These are phyloP conservation scores for Leptogaster cylindrica DNA, from an alignment of 2,888 invertebrate species.

Conservation along the genomic window DNA sequence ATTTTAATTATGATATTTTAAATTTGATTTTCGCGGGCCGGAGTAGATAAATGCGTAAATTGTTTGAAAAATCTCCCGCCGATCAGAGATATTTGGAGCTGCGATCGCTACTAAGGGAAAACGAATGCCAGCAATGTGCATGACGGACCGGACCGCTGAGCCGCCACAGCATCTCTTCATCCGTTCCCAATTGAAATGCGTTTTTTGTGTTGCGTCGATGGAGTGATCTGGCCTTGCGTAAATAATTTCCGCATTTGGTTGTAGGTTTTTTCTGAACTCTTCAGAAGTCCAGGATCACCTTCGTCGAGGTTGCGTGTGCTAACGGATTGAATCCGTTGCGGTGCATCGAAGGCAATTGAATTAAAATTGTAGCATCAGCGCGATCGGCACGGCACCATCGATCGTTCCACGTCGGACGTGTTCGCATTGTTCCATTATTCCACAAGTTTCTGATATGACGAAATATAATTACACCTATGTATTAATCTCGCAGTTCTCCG, in stretches of 20 bases:
- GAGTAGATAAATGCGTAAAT: too few relatives aligned
- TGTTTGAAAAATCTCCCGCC: too few relatives aligned
- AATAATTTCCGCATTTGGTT: conserved; percentile 1
- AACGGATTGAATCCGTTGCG: too few relatives aligned
- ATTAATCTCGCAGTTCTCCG: conserved; percentile 36
- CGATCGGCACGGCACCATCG: conserved; percentile 14
- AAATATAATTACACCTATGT: conserved; percentile 39
- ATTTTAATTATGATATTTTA: too few relatives aligned
- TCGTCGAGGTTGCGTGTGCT: too few relatives aligned
- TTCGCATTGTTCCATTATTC: conserved; percentile 35
- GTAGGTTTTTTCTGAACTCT: neutral
- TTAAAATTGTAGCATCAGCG: conserved; percentile 30
- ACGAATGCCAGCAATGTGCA: neutral
- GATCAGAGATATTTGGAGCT: too few relatives aligned
- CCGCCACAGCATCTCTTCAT: neutral
- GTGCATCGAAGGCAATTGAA: conserved; percentile 1
- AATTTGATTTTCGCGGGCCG: too few relatives aligned
- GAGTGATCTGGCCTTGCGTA: neutral
- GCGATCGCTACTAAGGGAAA: too few relatives aligned
- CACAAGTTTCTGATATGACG: conserved; percentile 38
- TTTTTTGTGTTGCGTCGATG: conserved; percentile 10
- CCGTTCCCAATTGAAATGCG: neutral
- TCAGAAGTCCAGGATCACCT: too few relatives aligned
- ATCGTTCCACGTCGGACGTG: conserved; percentile 12
- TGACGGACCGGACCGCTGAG: conserved; percentile 1